Percentiles rank a stretch among this genome's conserved stretches.
Conservation (phyloP, 2,113 vertebrate species). For the Crotophaga sulcirostris region DNA sequence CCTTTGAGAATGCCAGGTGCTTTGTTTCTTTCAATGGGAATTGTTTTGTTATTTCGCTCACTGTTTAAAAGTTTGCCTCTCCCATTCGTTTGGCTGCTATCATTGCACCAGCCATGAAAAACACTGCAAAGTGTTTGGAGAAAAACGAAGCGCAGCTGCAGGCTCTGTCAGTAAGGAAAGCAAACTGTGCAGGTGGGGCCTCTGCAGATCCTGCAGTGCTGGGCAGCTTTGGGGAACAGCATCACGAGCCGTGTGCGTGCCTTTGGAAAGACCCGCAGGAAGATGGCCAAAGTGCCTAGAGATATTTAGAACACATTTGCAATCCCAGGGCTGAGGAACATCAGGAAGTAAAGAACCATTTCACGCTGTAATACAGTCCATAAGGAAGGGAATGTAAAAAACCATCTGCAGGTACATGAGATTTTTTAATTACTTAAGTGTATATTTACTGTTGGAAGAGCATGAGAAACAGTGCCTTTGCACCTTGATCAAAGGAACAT, state of each 20-base stretch:
- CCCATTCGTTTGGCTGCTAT: neutral
- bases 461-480: neutral
- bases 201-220: neutral
- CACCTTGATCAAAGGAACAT: neutral
- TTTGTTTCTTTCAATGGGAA: neutral
- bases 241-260: accelerated
- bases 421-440: neutral
- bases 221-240: neutral
- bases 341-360: neutral
- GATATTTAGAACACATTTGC: neutral
- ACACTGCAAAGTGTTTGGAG: neutral
- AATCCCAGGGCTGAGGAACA: neutral
- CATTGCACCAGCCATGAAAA: neutral
- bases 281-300: neutral
- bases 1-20: neutral
- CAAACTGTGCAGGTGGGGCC: neutral
- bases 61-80: neutral
- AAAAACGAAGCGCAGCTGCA: neutral
- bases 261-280: neutral
- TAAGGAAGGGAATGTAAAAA: neutral
- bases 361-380: neutral
- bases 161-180: neutral
- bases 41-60: neutral
- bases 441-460: neutral
- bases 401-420: neutral